Conservation (phyloP, 2,888 invertebrate species). For the Patella depressa region DNA sequence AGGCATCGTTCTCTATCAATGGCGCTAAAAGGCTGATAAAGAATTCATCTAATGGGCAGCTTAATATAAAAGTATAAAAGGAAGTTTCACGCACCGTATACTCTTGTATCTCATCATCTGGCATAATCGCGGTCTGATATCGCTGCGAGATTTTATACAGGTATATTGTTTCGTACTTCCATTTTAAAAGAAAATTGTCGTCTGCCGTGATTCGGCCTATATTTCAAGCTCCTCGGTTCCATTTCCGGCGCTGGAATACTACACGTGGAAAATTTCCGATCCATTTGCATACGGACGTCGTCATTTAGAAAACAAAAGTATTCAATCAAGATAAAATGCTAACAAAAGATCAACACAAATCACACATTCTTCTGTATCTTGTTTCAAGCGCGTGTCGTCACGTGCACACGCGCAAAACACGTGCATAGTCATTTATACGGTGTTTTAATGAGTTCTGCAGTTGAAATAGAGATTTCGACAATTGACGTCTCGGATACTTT, state of each 20-base stretch:
- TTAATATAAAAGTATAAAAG: too few species aligned
- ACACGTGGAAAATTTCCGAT: constrained; percentile 6
- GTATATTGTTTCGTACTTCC: constrained; percentile 2
- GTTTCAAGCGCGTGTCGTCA: constrained; percentile 1
- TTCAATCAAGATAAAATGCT: constrained; percentile 10
- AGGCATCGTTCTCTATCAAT: too few species aligned
- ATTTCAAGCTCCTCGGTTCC: constrained; percentile 1
- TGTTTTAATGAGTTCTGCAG: too few species aligned
- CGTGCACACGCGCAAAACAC: constrained; percentile 3
- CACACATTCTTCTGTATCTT: constrained; percentile 2
- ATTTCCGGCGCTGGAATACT: background rate
- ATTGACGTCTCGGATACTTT: too few species aligned
- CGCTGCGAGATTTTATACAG: constrained; percentile 3
- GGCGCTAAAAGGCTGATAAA: too few species aligned
- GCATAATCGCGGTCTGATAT: too few species aligned
- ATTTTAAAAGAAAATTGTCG: constrained; percentile 4
- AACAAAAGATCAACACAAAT: constrained; percentile 10
- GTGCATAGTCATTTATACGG: background rate
- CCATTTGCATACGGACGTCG: constrained; percentile 9
- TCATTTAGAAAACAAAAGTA: constrained; percentile 8
- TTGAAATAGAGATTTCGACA: too few species aligned
- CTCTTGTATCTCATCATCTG: too few species aligned
- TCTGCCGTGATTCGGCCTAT: background rate
- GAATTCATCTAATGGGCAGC: too few species aligned
- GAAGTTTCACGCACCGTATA: too few species aligned